Base-by-base conservation (phyloP, 64 coral and sea anemone species). In the Hydrozoanthus tunicans region DNA sequence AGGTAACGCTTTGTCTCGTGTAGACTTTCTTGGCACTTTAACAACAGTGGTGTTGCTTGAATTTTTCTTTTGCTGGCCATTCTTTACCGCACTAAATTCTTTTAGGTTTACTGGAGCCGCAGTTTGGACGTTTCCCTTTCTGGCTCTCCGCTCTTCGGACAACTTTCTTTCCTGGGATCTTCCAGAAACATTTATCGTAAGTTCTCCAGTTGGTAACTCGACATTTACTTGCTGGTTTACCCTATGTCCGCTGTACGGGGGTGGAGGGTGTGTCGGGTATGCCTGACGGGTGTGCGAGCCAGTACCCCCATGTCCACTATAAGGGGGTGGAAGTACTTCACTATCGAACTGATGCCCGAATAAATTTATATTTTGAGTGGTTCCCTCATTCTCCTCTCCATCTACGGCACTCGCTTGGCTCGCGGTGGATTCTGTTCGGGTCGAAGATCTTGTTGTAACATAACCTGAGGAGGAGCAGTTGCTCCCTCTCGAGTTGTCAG, bases 51-150 rank as follows among this genome's bases (percentile, higher is more conserved):
- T 51, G 51, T 65, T 52, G 12, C 14, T 81, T 8, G 76, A 26
- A 63, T 78, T 51, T 1, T 54, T 79, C 14, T 26, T 79, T 23
- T 66, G 75, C 52, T 56, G 79, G 14, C 65, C 53, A n/a, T 80
- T 83, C 57, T 77, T 79, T 32, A 79, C 59, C 54, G 81, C 62
- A 56, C 62, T 94, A 51, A 97, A 94, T 55, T 94, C 95, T 61
- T 89, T 97, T 3, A 80, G 83, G 13, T 90, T 90, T 12, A 94
- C 92, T 17, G 95, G 95, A 53, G 92, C 83, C 4, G 95, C 64
- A n/a, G 95, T 97, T 6, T 81, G 92, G 6, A 94, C 53, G 4
- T 64, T 58, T 64, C 92, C 95, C 57, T 82, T 90, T 79, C 53
- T 89, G 32, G 61, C 66, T 62, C 23, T 78, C 67, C 68, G 74